These are phyloP conservation scores for Sinosuthora webbiana DNA, from an alignment of 2,113 vertebrate species.

Conservation along the genomic window DNA sequence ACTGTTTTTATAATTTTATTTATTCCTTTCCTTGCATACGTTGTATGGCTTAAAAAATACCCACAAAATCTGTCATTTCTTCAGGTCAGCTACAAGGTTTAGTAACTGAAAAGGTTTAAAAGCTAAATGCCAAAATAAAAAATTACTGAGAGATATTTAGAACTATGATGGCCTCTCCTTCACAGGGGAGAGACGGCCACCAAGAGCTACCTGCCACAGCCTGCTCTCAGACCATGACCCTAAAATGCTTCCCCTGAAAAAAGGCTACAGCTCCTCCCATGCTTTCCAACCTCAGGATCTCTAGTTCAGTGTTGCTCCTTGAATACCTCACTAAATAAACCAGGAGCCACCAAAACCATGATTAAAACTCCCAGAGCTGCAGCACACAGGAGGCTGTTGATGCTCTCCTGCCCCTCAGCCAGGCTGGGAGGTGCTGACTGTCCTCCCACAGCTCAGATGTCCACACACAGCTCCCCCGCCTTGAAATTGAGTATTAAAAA, in stretches of 20 bases:
- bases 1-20: not conserved
- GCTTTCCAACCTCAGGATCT: not conserved
- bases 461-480: no score
- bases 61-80: not conserved
- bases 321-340: not conserved
- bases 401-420: fast-evolving
- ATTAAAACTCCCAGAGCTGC: fast-evolving
- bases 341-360: fast-evolving
- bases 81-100: not conserved
- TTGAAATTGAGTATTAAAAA: fast-evolving
- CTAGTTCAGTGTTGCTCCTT: not conserved
- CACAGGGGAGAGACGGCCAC: fast-evolving
- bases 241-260: not conserved
- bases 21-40: not conserved
- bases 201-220: not conserved
- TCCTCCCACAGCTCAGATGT: fast-evolving
- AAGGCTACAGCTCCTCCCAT: not conserved
- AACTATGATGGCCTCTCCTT: not conserved
- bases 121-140: not conserved
- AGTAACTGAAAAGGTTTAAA: not conserved
- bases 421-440: fast-evolving
- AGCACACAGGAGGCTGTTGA: fast-evolving
- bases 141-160: not conserved
- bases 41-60: not conserved
- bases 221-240: not conserved